Conservation (phyloP, 2,888 invertebrate species). For the Alsophila aescularia region DNA sequence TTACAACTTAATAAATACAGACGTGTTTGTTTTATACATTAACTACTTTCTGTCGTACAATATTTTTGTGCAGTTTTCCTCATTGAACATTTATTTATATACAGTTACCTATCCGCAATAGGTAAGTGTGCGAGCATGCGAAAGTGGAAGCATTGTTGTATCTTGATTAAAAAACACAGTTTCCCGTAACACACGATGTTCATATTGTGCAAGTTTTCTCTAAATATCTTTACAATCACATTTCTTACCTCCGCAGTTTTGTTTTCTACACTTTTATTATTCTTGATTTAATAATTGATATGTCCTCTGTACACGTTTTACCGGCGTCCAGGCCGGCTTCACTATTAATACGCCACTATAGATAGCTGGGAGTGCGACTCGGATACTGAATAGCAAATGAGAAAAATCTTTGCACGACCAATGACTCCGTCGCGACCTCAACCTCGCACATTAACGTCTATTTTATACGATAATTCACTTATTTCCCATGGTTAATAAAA, state of each 20-base stretch:
- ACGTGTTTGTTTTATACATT: not conserved
- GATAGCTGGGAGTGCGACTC: conserved; percentile 63
- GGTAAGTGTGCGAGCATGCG: conserved; percentile 29
- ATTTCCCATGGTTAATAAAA: not conserved
- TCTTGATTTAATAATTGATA: conserved; percentile 23
- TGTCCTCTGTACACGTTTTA: conserved; percentile 50
- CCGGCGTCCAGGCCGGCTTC: conserved; percentile 53
- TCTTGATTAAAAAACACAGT: conserved; percentile 37
- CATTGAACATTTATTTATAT: not conserved
- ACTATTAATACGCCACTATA: conserved; percentile 70
- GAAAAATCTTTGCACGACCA: conserved; percentile 64
- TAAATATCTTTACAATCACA: conserved; percentile 11
- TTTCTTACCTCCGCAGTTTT: conserved; percentile 31
- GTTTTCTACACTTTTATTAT: conserved; percentile 15
- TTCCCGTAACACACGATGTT: conserved; percentile 18
- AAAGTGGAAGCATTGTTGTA: conserved; percentile 43
- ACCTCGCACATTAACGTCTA: conserved; percentile 38
- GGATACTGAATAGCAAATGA: conserved; percentile 73
- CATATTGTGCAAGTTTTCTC: conserved; percentile 25
- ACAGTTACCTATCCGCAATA: conserved; percentile 1
- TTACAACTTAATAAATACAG: not conserved
- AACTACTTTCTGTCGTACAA: not conserved
- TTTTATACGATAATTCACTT: conserved; percentile 1
- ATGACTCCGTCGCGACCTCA: conserved; percentile 48
- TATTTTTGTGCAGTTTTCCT: conserved; percentile 11